Base-by-base conservation (phyloP, 2,113 vertebrate genomes). In the Oxyruncus cristatus region DNA sequence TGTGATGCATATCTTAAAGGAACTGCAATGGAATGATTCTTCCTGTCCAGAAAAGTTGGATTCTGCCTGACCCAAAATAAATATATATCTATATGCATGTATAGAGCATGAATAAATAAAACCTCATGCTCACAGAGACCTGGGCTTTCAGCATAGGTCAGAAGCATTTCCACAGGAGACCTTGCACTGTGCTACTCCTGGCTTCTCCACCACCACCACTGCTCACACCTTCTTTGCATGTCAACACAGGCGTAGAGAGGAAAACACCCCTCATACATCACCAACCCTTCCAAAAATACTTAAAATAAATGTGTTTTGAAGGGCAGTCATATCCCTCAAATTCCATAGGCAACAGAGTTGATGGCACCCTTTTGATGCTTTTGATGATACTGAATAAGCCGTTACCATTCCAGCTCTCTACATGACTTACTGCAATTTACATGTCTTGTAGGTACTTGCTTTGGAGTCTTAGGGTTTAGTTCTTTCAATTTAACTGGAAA, bases 181-280 rank as follows among this genome's bases (percentile, higher is more conserved):
- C 2, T 53, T 42, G 23, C n/a, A 58, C 12, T 37, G 0, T 0
- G 0, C 3, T 65, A 15, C 10, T 90, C 55, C n/a, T 30, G 50
- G 26, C 12, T 92, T 61, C 71, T 68, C 49, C 50, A 67, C 21
- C 32, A 71, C 39, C 23, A 50, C 27, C 32, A 37, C 41, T 27
- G 19, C 15, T 75, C 46, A n/a, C 5, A 2, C 49, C 68, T 74
- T 62, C 55, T 62, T 62, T 80, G 17, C 5, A 30, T 7, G 2
- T 12, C 37, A 4, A 37, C 52, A 58, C 19, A 46, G 49, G 37
- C 16, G 28, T 22, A 62, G 44, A 63, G 58, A 70, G 16, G 41
- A 74, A 79, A 76, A 37, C 4, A 55, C 16, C 12, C 32, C 12
- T 62, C 59, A 44, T 10, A 16, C 33, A 67, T 52, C 39, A 80